phyloP scores from a whole-genome alignment of 2,888 invertebrate species.

The Melitaea athalia region DNA sequence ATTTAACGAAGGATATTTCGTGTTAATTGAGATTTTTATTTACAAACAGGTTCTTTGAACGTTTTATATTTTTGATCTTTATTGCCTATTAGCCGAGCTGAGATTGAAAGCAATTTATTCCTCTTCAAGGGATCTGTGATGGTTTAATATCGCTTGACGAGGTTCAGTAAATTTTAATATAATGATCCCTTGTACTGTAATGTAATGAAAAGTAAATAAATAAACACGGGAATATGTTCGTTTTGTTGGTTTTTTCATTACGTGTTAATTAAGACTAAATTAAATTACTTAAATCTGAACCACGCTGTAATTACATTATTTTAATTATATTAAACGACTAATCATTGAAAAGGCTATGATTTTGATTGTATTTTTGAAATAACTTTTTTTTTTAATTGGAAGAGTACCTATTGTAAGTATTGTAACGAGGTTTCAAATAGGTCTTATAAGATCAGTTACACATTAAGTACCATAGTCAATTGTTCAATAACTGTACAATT shows the following conservation, averaged over 20 bases:
- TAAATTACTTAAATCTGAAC: too few species aligned
- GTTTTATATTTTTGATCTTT: slow-evolving; percentile 49
- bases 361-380: too few species aligned
- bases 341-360: too few species aligned
- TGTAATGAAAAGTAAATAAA: background rate
- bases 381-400: too few species aligned
- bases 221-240: background rate
- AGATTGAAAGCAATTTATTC: slow-evolving; percentile 45
- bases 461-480: too few species aligned
- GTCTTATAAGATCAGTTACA: too few species aligned
- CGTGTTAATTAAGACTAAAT: background rate
- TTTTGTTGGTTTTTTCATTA: background rate
- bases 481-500: too few species aligned
- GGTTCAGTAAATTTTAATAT: background rate
- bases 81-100: slow-evolving; percentile 50
- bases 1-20: background rate
- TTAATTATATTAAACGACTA: too few species aligned
- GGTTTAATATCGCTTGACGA: slow-evolving; percentile 7
- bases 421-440: too few species aligned
- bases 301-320: too few species aligned
- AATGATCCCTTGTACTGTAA: background rate
- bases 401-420: too few species aligned
- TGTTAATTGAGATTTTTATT: slow-evolving; percentile 7
- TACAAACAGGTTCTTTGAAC: slow-evolving; percentile 12
- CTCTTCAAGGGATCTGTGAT: slow-evolving; percentile 38